Conservation (phyloP, 2,888 invertebrate genomes). For the Cheilosia pagana region DNA sequence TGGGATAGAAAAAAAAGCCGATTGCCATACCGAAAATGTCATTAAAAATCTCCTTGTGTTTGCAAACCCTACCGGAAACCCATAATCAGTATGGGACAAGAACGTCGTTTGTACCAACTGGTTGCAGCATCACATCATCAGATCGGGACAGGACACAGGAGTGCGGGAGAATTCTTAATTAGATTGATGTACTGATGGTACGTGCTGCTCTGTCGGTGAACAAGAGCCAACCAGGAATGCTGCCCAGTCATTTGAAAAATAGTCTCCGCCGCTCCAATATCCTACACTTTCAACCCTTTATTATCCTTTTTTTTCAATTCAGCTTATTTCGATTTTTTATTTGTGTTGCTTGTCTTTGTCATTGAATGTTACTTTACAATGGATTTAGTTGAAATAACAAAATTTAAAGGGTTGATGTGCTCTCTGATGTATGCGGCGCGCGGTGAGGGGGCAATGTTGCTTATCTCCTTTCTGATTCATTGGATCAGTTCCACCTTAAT, state of each 20-base stretch:
- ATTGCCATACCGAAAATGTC: conserved; percentile 52
- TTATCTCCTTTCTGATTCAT: conserved; percentile 82
- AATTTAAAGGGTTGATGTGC: conserved; percentile 71
- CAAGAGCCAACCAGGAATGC: conserved; percentile 10
- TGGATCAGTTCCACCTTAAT: conserved; percentile 82
- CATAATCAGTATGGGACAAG: conserved; percentile 56
- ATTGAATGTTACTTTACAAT: conserved; percentile 66
- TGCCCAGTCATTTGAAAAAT: conserved; percentile 62
- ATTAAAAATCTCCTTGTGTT: conserved; percentile 57
- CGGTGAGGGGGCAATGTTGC: conserved; percentile 76
- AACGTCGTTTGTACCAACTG: conserved; percentile 29
- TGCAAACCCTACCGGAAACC: conserved; percentile 51
- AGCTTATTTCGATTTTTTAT: conserved; percentile 32
- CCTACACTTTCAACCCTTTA: conserved; percentile 50
- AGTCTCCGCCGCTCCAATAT: conserved; percentile 45
- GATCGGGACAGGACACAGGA: conserved; percentile 21
- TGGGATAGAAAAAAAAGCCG: neutral
- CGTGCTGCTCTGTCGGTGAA: conserved; percentile 27
- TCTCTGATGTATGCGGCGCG: conserved; percentile 57
- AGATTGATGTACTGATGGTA: conserved; percentile 56
- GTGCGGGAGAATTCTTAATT: conserved; percentile 54
- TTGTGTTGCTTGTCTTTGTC: conserved; percentile 34
- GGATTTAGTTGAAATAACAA: conserved; percentile 70
- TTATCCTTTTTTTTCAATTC: conserved; percentile 32
- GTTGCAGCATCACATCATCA: conserved; percentile 32